Evolutionary conservation across 2,797 vertebrate genomes (phyloP).

Genomic region (Sorex maritimensis): DNA sequence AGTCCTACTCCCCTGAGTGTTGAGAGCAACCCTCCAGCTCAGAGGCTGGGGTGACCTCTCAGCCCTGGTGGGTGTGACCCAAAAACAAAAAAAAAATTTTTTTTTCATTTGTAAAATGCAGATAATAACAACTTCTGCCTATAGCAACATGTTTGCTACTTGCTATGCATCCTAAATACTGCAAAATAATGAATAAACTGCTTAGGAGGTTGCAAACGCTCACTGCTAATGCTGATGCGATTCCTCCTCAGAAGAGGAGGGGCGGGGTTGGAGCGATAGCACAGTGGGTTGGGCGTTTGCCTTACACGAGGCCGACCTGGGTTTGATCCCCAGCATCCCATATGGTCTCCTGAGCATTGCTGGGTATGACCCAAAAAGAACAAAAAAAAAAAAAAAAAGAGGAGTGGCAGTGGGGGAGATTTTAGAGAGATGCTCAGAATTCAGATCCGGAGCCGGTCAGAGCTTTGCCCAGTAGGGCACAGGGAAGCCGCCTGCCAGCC

Average conservation of each 20-base stretch:
- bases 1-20: no score
- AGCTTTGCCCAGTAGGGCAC: neutral
- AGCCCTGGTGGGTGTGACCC: no score
- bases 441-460: neutral
- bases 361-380: no score
- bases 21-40: no score
- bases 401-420: neutral
- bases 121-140: slow-evolving; percentile 22
- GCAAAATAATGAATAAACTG: slow-evolving; percentile 27
- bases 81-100: no score
- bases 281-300: no score
- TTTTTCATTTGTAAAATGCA: slow-evolving; percentile 62
- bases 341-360: no score
- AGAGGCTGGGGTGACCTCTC: no score
- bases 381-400: neutral
- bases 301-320: no score
- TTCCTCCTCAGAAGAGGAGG: neutral
- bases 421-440: slow-evolving; percentile 8
- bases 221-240: neutral
- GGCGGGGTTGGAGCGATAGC: no score
- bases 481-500: neutral
- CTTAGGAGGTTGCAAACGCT: neutral
- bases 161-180: neutral
- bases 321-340: no score
- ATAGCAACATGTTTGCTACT: neutral